Percentiles rank a stretch among this genome's conserved stretches.
Conservation (phyloP, 2,113 vertebrate genomes). For the Phalacrocorax pelagicus region DNA sequence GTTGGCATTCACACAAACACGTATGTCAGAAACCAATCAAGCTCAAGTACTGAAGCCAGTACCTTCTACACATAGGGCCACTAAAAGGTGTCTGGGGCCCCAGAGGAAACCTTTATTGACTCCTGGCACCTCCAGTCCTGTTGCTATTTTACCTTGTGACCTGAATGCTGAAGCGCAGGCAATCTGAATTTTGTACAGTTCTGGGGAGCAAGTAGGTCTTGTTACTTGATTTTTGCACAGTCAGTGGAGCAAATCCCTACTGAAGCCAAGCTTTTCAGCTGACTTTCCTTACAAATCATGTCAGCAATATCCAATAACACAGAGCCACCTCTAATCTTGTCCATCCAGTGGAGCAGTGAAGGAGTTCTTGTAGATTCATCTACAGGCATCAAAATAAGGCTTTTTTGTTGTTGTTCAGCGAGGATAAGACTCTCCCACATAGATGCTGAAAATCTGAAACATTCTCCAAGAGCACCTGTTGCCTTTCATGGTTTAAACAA, state of each 20-base stretch:
- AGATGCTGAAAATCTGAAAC: background rate
- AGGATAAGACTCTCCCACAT: background rate
- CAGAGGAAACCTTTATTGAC: background rate
- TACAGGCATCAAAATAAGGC: background rate
- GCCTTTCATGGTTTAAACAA: background rate
- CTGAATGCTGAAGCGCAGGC: background rate
- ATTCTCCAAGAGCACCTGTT: background rate
- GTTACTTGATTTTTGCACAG: background rate
- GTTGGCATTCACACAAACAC: accelerated
- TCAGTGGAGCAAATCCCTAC: background rate
- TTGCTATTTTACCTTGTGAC: background rate
- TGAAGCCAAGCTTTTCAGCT: background rate
- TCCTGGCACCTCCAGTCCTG: background rate
- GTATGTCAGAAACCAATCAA: background rate
- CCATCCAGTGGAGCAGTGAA: background rate
- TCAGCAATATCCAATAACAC: background rate
- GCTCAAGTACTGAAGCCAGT: background rate
- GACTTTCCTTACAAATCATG: background rate
- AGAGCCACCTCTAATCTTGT: background rate
- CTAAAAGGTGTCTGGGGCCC: background rate
- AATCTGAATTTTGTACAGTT: background rate
- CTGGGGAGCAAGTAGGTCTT: background rate
- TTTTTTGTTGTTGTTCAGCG: background rate
- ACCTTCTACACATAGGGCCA: background rate
- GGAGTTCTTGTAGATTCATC: background rate